Percentiles rank a stretch among this genome's conserved stretches.
phyloP scores from a whole-genome alignment of 1,140 invertebrate species.

The Leptinotarsa lineolata region DNA sequence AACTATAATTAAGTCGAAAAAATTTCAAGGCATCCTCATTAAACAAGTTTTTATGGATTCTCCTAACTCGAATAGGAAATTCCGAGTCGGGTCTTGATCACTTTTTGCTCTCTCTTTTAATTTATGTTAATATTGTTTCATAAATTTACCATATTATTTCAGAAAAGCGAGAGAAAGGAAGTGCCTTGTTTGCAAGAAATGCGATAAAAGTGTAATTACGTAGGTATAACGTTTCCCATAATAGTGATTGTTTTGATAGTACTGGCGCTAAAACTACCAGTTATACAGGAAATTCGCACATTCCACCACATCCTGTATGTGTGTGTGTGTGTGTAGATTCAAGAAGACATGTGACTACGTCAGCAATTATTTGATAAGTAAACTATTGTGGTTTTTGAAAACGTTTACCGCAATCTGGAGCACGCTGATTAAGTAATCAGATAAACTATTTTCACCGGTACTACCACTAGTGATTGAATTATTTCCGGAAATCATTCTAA shows the following conservation, averaged over 20 bases:
- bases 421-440: too few species aligned
- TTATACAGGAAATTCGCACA: neutral
- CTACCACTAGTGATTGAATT: too few species aligned
- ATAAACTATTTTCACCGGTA: too few species aligned
- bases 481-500: too few species aligned
- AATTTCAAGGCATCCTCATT: neutral
- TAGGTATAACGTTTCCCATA: too few species aligned
- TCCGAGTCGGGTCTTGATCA: neutral
- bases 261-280: neutral
- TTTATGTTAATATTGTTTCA: neutral
- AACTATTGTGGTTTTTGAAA: neutral
- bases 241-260: neutral
- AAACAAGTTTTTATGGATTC: neutral
- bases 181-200: neutral
- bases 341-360: neutral
- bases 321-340: neutral
- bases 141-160: neutral
- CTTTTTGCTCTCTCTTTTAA: constrained; percentile 8
- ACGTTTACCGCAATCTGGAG: too few species aligned
- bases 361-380: neutral
- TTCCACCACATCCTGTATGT: neutral
- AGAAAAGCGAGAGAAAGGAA: neutral
- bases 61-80: neutral
- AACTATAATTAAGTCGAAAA: neutral
- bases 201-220: neutral